phyloP scores from a whole-genome alignment of 2,888 invertebrate genomes.

The Lordiphosa andalusiaca region DNA sequence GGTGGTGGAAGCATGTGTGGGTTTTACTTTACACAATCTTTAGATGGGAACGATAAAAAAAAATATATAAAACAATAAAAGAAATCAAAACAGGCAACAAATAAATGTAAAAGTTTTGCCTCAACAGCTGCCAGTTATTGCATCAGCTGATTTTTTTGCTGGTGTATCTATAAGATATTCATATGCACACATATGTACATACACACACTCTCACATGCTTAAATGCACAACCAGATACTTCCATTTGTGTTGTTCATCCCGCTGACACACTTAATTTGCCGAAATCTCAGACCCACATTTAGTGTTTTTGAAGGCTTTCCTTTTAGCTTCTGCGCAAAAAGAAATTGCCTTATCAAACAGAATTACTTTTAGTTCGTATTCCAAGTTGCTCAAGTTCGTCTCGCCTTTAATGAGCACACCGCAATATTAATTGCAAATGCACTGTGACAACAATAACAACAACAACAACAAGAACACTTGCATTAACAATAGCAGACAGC shows the following conservation, averaged over 20 bases:
- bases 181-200: constrained; percentile 9
- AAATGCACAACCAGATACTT: neutral
- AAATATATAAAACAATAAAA: neutral
- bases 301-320: constrained; percentile 1
- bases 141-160: constrained; percentile 62
- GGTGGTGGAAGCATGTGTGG: constrained; percentile 3
- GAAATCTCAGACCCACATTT: neutral
- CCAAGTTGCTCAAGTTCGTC: constrained; percentile 34
- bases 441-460: constrained; percentile 33
- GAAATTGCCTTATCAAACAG: constrained; percentile 2
- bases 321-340: neutral
- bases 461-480: too few relatives aligned
- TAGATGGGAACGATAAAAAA: constrained; percentile 2
- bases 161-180: constrained; percentile 43
- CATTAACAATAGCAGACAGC: constrained; percentile 26
- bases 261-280: too few relatives aligned
- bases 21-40: neutral
- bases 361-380: constrained; percentile 3
- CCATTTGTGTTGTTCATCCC: too few relatives aligned
- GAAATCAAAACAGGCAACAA: constrained; percentile 16
- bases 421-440: constrained; percentile 49
- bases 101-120: constrained; percentile 31
- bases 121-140: constrained; percentile 61
- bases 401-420: constrained; percentile 28
- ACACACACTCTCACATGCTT: too few relatives aligned